phyloP scores from a whole-genome alignment of 2,113 vertebrate genomes.

The Gobio gobio region DNA sequence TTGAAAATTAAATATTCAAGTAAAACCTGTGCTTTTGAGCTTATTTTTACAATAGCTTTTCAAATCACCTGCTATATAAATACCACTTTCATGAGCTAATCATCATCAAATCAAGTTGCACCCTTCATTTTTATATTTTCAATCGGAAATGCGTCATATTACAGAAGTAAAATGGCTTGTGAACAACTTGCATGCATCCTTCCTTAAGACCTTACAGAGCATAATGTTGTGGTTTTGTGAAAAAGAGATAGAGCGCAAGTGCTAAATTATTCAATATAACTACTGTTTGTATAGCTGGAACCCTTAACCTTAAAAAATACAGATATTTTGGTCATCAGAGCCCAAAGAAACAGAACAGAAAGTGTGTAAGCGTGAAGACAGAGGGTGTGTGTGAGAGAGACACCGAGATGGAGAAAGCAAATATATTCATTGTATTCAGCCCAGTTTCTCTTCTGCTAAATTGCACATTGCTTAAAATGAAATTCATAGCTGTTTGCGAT shows the following conservation, averaged over 20 bases:
- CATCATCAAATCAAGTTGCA: background rate
- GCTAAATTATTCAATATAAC: background rate
- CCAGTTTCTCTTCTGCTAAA: constrained; percentile 35
- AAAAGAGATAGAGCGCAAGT: background rate
- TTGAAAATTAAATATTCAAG: background rate
- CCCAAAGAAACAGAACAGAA: background rate
- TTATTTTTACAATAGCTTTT: background rate
- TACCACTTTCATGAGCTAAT: background rate
- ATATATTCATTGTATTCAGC: constrained; percentile 40
- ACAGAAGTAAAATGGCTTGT: background rate
- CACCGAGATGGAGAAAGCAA: background rate
- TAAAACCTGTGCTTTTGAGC: background rate
- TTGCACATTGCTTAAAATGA: constrained; percentile 43
- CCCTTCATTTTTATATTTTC: background rate
- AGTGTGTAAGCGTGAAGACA: background rate
- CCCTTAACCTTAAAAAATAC: background rate
- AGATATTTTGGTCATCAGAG: background rate
- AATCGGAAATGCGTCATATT: background rate
- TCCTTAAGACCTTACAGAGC: background rate
- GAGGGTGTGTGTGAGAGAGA: background rate
- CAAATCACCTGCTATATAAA: background rate
- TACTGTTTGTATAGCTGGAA: background rate
- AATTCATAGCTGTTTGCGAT: constrained; percentile 48
- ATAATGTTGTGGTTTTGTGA: background rate
- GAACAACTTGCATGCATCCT: background rate